phyloP scores from a whole-genome alignment of 2,888 invertebrate species.

The Malachius bipustulatus region DNA sequence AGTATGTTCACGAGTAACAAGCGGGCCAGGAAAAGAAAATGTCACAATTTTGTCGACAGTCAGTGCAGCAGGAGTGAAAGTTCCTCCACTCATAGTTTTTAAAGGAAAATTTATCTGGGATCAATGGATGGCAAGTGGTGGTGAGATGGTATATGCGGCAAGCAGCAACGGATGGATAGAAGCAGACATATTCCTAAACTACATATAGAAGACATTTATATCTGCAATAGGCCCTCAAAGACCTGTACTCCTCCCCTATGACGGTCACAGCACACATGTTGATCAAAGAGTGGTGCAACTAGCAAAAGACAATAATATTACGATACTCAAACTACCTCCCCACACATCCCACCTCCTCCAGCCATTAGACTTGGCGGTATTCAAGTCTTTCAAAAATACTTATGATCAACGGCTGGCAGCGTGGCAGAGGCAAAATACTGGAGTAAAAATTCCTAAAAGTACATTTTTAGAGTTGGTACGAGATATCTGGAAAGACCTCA shows the following conservation, averaged over 20 bases:
- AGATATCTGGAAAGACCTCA: conserved; percentile 8
- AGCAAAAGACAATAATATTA: conserved; percentile 6
- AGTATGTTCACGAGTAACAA: too few species aligned
- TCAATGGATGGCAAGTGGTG: conserved; percentile 4
- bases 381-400: conserved; percentile 14
- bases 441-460: conserved; percentile 14
- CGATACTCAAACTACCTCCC: conserved; percentile 14
- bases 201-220: conserved; percentile 6
- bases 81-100: too few species aligned
- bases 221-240: conserved; percentile 9
- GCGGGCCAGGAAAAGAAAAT: too few species aligned
- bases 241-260: conserved; percentile 19
- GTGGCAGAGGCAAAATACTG: conserved; percentile 14
- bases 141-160: conserved; percentile 18
- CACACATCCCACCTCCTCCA: conserved; percentile 15
- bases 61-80: too few species aligned
- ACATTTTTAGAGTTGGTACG: conserved; percentile 5
- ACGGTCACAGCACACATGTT: conserved; percentile 23
- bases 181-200: conserved; percentile 7
- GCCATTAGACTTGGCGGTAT: conserved; percentile 15
- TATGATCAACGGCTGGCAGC: conserved; percentile 12
- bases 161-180: conserved; percentile 23
- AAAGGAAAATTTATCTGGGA: conserved; percentile 13
- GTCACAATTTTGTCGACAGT: too few species aligned
- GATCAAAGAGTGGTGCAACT: conserved; percentile 16